These are phyloP conservation scores for Tenthredo scrophulariae DNA, from an alignment of 2,888 invertebrate species.

Conservation along the genomic window DNA sequence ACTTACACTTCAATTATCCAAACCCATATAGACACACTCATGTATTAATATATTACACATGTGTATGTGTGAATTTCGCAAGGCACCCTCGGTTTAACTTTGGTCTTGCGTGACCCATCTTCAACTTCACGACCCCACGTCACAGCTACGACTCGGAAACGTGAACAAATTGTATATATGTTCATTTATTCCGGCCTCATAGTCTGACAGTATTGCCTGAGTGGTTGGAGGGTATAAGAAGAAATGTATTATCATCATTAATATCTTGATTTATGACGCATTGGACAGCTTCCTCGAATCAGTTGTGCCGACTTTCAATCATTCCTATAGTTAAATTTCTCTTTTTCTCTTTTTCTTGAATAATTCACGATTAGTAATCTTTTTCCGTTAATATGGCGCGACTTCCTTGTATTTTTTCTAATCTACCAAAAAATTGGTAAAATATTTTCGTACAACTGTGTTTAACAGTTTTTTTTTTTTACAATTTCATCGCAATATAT, in stretches of 20 bases:
- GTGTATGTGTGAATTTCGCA: constrained; percentile 35
- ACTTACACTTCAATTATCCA: background rate
- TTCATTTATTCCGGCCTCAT: background rate
- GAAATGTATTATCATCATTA: constrained; percentile 17
- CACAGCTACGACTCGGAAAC: constrained; percentile 48
- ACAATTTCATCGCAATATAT: background rate
- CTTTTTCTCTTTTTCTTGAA: background rate
- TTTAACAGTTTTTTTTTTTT: background rate
- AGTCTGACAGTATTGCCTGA: background rate
- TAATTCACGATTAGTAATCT: background rate
- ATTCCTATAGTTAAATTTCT: background rate
- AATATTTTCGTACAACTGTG: background rate
- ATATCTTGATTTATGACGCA: constrained; percentile 21
- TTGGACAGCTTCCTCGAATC: constrained; percentile 26
- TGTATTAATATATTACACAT: constrained; percentile 14
- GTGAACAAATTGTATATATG: constrained; percentile 12
- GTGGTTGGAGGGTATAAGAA: background rate
- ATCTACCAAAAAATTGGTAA: background rate
- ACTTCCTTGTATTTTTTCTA: background rate
- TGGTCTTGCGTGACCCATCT: constrained; percentile 64
- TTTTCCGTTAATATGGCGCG: background rate
- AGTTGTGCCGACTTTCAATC: background rate
- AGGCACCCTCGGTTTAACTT: constrained; percentile 60
- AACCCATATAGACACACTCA: background rate
- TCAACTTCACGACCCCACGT: constrained; percentile 59